Base-by-base conservation (phyloP, 2,797 vertebrate genomes). In the Rachycentron canadum region DNA sequence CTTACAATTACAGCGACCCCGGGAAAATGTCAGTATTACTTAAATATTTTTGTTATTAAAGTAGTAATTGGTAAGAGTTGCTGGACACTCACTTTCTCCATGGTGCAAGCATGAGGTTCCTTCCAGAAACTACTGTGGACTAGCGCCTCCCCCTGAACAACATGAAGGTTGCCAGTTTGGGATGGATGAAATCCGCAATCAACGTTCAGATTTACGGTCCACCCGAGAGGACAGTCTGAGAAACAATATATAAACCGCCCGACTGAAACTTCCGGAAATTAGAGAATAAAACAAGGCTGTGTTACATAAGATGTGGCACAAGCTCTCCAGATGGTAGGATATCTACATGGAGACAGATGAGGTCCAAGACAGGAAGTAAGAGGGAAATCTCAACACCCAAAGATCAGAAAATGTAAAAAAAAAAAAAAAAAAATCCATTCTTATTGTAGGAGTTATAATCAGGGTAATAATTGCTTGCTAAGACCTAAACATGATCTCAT, bases 41-140 rank as follows among this genome's bases (percentile, higher is more conserved):
- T 17, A 55, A 16, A 34, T 2, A 14, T 16, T 2, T 4, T 19
- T 16, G 0, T 52, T 45, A 10, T 21, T 0, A 28, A 41, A 41
- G 12, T 3, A 36, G 11, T 14, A 12, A 47, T 45, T 14, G 11
- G 3, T 3, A 75, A 26, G 10, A 81, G 77, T 70, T 65, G 50
- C 45, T 69, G 73, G 65, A 68, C 73, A 94, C 95, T 95, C 85
- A 96, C 95, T 92, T 95, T 96, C 87, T 95, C 95, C 95, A 96
- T 96, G 89, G 81, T 92, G 89, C 83, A 85, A 79, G 88, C 93
- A 95, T 95, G 94, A 95, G 94, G 94, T 94, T 95, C 94, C 87
- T 94, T 94, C 93, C 93, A 96, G 95, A 96, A 96, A 91, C 94
- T 95, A 95, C 94, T 92, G 88, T 73, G 89, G 76, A 74, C 50